Evolutionary conservation across 2,113 vertebrate genomes (phyloP).

Genomic region (Ursus arctos): DNA sequence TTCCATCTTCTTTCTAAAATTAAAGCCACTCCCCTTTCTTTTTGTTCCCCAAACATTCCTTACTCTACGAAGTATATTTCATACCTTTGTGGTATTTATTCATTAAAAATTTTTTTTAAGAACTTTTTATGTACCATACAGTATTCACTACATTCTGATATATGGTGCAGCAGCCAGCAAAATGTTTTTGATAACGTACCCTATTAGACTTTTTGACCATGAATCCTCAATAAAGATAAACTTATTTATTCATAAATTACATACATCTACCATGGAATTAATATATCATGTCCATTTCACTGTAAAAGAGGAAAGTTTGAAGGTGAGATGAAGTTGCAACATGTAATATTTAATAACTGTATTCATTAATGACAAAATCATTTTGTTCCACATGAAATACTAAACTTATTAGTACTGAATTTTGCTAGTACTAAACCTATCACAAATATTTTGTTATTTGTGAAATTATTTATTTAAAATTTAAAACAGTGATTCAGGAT

Average conservation of each 20-base stretch:
- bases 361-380: background rate
- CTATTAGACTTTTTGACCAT: background rate
- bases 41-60: background rate
- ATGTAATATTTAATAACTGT: background rate
- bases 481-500: background rate
- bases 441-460: background rate
- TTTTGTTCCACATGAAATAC: background rate
- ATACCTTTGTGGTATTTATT: background rate
- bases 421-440: background rate
- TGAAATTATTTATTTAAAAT: background rate
- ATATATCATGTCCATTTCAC: background rate
- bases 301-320: background rate
- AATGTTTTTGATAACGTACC: background rate
- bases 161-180: background rate
- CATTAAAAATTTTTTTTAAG: background rate
- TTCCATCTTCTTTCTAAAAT: conserved; percentile 1
- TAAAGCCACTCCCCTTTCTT: background rate
- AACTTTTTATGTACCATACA: background rate
- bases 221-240: background rate
- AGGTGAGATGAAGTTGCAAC: background rate
- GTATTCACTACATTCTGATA: background rate
- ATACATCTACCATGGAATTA: background rate
- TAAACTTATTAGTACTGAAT: background rate
- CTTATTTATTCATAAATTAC: background rate
- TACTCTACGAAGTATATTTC: background rate